phyloP scores from a whole-genome alignment of 1,140 invertebrate genomes.

The Copidosoma floridanum region DNA sequence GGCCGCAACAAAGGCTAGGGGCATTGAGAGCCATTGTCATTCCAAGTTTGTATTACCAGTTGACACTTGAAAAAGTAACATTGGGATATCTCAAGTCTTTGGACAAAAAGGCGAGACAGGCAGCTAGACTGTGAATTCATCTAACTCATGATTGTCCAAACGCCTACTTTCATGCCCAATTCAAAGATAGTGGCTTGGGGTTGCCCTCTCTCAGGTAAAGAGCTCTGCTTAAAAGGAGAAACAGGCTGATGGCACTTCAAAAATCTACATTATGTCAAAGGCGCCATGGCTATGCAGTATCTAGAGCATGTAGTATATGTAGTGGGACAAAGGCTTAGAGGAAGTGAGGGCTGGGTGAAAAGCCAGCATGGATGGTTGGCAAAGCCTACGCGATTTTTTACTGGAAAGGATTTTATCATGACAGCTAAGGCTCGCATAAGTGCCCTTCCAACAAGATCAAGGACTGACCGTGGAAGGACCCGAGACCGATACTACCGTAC shows the following conservation, averaged over 20 bases:
- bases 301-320: no score
- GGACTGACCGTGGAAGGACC: slow-evolving; percentile 13
- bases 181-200: slow-evolving; percentile 9
- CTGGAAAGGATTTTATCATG: slow-evolving; percentile 18
- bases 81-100: neutral
- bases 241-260: neutral
- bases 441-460: slow-evolving; percentile 15
- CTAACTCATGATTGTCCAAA: neutral
- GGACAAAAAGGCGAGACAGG: neutral
- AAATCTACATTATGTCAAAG: neutral
- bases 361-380: neutral
- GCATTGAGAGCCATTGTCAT: neutral
- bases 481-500: slow-evolving; percentile 23
- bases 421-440: neutral
- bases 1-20: slow-evolving; percentile 35
- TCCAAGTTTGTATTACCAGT: neutral
- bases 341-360: neutral
- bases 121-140: neutral
- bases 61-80: neutral
- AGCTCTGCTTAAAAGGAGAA: neutral
- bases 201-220: neutral
- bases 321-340: neutral
- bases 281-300: no score
- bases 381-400: neutral
- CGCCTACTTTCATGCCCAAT: slow-evolving; percentile 2